Base-by-base conservation (phyloP, 2,113 vertebrate species). In the Symphodus melops region DNA sequence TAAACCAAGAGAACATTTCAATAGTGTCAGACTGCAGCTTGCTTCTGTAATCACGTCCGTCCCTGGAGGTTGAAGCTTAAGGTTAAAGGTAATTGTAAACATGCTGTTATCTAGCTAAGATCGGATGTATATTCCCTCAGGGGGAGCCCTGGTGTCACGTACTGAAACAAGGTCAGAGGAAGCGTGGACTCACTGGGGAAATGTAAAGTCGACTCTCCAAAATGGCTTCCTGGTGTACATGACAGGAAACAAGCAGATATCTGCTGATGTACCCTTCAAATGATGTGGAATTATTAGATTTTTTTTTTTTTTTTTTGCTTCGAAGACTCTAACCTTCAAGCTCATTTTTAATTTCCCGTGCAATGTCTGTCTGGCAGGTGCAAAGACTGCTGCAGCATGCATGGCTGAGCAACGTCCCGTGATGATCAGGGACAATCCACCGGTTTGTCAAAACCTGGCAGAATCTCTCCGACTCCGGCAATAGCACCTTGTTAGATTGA, bases 401-500 rank as follows among this genome's bases (percentile, higher is more conserved):
- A 87, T 75, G 85, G 78, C 80, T 84, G 85, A 89, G 68, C 83
- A 90, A 80, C 80, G 87, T 90, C 87, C 93, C 81, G 70, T 93
- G 90, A 94, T 93, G 93, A 93, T 92, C 88, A 76, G 91, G 83
- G 87, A 88, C 85, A 92, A 93, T 93, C 92, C 86, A 70, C 85
- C 76, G 81, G 91, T 93, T 93, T 91, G 91, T 92, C 86, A 90
- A 86, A 88, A 90, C 86, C 86, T 89, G 89, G 86, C 91, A 93
- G 90, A 89, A 92, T 90, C 88, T 94, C 86, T 48, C 16, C 89
- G 94, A 93, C 87, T 90, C 80, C 85, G 55, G 92, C 90, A 91
- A 89, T 90, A 91, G 91, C 95, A 97, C 96, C 96, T 99, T 97
- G 97, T 98, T 98, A 99, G 97, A 98, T 96, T 96, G 97, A 97